Evolutionary conservation across 2,113 vertebrate species (phyloP).

Genomic region (Osmerus eperlanus): DNA sequence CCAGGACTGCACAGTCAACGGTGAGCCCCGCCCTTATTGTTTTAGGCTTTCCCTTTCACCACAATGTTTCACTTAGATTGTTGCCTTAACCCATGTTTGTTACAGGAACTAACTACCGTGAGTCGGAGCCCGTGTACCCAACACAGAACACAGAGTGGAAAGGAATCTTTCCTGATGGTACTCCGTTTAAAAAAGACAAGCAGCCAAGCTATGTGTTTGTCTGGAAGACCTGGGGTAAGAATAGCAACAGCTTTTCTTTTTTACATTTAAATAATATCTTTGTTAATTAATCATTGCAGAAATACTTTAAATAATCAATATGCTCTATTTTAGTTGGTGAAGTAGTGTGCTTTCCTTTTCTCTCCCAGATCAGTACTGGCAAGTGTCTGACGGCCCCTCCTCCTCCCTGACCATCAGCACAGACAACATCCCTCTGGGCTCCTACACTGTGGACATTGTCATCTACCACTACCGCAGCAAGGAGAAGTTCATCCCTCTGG

Average conservation of each 20-base stretch:
- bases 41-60: too few relatives aligned
- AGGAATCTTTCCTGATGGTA: conserved; percentile 81
- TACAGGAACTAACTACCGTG: conserved; percentile 72
- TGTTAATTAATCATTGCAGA: too few relatives aligned
- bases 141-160: conserved; percentile 50
- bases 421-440: conserved; percentile 74
- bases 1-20: conserved; percentile 75
- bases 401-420: conserved; percentile 83
- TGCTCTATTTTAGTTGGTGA: neutral
- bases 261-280: too few relatives aligned
- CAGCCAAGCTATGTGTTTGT: conserved; percentile 85
- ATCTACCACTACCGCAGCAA: conserved; percentile 86
- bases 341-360: neutral
- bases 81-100: neutral
- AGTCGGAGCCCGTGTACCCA: conserved; percentile 78
- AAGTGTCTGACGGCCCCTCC: conserved; percentile 81
- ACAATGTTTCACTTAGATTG: neutral
- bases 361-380: conserved; percentile 84
- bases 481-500: conserved; percentile 86
- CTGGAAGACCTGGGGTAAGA: conserved; percentile 89
- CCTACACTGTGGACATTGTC: conserved; percentile 86
- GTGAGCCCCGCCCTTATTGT: conserved; percentile 53
- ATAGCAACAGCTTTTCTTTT: neutral
- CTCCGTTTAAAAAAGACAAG: conserved; percentile 64
- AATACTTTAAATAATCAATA: neutral